phyloP scores from a whole-genome alignment of 2,888 invertebrate species.

The Agonopterix subpropinquella region DNA sequence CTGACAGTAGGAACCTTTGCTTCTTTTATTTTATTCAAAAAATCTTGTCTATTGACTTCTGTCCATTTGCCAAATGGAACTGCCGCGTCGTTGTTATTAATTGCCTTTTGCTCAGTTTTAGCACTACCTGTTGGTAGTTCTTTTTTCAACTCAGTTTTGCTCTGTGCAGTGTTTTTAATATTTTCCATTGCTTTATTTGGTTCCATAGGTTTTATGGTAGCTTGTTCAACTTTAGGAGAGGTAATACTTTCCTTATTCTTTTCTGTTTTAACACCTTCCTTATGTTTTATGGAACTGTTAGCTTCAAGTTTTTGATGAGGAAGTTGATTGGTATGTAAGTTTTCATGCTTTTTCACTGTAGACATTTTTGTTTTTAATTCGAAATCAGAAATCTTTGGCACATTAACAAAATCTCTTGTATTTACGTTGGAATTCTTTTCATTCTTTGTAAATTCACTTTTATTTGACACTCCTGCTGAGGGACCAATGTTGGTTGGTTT shows the following conservation, averaged over 20 bases:
- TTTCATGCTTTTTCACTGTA: too few species aligned
- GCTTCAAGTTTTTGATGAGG: too few species aligned
- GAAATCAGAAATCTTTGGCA: not conserved
- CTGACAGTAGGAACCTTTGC: conserved; percentile 40
- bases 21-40: conserved; percentile 61
- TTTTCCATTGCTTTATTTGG: conserved; percentile 14
- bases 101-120: conserved; percentile 27
- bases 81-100: conserved; percentile 45
- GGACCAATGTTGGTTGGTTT: not conserved
- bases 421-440: not conserved
- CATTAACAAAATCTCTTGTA: not conserved
- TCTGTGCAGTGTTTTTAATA: conserved; percentile 1
- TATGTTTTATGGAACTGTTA: too few species aligned
- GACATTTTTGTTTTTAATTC: too few species aligned
- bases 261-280: too few species aligned
- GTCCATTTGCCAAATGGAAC: conserved; percentile 71
- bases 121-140: conserved; percentile 13
- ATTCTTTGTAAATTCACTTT: too few species aligned
- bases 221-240: not conserved
- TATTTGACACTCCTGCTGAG: too few species aligned
- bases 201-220: conserved; percentile 9
- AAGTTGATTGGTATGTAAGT: too few species aligned
- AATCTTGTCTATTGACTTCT: conserved; percentile 61
- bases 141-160: conserved; percentile 11
- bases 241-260: too few species aligned